A percentile compares a stretch with the other conserved stretches of the same genome.
Conservation (phyloP, 2,888 invertebrate species). For the Ischnura elegans region DNA sequence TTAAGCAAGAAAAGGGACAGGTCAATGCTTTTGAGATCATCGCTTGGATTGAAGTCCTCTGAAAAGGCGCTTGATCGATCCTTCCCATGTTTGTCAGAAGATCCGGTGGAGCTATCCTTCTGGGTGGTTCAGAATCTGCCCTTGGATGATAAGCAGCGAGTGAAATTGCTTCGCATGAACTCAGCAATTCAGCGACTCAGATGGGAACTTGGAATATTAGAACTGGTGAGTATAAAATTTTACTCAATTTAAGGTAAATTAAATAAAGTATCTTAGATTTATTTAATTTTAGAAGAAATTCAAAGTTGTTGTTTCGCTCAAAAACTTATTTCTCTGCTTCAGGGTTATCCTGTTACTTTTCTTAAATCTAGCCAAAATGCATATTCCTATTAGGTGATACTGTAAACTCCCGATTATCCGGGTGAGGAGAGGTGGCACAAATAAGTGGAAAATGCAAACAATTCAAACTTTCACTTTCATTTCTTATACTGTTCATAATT, state of each 20-base stretch:
- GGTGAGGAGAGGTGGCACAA: too few relatives aligned
- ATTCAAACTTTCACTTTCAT: too few relatives aligned
- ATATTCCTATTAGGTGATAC: too few relatives aligned
- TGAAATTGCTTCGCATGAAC: slow-evolving; percentile 83
- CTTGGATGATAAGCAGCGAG: slow-evolving; percentile 83
- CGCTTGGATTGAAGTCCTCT: slow-evolving; percentile 6
- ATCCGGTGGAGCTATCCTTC: slow-evolving; percentile 86
- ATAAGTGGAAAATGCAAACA: too few relatives aligned
- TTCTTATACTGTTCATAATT: too few relatives aligned
- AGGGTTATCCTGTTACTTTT: too few relatives aligned
- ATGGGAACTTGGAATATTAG: slow-evolving; percentile 80
- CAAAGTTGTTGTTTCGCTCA: not conserved
- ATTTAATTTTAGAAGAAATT: not conserved
- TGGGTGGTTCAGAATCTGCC: slow-evolving; percentile 90
- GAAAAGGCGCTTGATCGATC: not conserved
- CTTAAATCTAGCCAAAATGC: too few relatives aligned
- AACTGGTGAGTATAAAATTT: slow-evolving; percentile 76
- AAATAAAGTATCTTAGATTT: not conserved
- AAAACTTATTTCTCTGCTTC: not conserved
- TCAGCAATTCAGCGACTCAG: slow-evolving; percentile 85
- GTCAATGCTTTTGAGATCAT: slow-evolving; percentile 42
- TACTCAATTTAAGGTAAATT: too few relatives aligned
- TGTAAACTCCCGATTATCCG: too few relatives aligned
- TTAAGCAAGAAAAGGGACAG: slow-evolving; percentile 73
- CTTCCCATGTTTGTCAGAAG: slow-evolving; percentile 78